Percentiles rank a stretch among this genome's conserved stretches.
Conservation (phyloP, 2,797 vertebrate species). For the Buceros bicornis region DNA sequence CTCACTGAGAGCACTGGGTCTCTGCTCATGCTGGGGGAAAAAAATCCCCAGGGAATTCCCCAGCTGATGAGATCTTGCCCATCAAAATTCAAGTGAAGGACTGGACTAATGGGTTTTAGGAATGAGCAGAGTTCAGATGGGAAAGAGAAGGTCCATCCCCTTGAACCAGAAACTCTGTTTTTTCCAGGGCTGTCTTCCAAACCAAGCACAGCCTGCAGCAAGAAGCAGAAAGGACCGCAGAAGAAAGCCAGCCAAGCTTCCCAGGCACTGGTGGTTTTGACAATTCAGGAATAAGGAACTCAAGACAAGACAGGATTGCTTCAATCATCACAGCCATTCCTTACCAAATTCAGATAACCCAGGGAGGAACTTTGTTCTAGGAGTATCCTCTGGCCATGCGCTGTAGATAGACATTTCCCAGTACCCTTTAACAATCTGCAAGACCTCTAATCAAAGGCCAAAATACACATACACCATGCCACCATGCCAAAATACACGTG, state of each 20-base stretch:
- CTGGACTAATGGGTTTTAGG: not conserved
- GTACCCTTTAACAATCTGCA: not conserved
- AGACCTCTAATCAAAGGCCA: not conserved
- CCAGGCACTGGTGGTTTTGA: not conserved
- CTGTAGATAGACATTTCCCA: not conserved
- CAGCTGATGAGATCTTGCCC: not conserved
- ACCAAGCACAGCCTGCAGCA: not conserved
- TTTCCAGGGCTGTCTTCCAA: conserved; percentile 11
- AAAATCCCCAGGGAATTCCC: conserved; percentile 46
- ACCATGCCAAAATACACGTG: not conserved
- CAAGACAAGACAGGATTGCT: not conserved
- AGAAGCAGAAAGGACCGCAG: not conserved
- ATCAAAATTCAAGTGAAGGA: not conserved
- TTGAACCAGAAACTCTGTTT: not conserved
- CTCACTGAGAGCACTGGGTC: not conserved
- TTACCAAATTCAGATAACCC: not conserved
- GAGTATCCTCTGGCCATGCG: not conserved
- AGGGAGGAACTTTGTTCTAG: not conserved
- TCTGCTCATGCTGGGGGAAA: not conserved
- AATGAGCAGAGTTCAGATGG: not conserved
- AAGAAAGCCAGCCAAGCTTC: not conserved
- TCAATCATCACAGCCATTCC: not conserved
- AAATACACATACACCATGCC: not conserved
- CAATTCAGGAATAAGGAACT: not conserved
- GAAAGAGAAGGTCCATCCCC: not conserved